Conservation (phyloP, 2,113 vertebrate species). For the Chloroceryle aenea region DNA sequence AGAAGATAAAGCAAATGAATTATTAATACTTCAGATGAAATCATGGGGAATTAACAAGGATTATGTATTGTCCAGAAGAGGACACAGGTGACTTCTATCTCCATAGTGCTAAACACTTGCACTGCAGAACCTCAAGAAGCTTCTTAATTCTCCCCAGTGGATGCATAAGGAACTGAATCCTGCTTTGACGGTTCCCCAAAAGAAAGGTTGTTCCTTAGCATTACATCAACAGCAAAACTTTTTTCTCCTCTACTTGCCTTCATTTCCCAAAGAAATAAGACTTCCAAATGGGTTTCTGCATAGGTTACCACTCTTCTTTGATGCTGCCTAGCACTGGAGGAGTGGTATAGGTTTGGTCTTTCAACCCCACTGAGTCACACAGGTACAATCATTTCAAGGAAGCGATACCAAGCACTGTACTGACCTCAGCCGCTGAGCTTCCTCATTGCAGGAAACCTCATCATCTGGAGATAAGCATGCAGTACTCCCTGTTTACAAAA, state of each 20-base stretch:
- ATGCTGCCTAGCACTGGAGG: not conserved
- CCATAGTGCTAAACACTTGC: not conserved
- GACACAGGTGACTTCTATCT: not conserved
- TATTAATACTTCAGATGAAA: not conserved
- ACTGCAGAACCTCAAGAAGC: accelerated
- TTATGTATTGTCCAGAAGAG: not conserved
- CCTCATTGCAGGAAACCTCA: not conserved
- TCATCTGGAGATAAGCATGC: not conserved
- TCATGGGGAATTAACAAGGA: not conserved
- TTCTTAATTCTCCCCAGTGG: not conserved
- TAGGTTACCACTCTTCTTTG: not conserved
- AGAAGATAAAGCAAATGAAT: not conserved
- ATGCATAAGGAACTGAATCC: not conserved
- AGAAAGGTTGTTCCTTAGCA: not conserved
- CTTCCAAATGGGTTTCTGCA: not conserved
- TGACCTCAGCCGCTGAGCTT: not conserved
- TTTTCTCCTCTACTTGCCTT: not conserved
- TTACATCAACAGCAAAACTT: not conserved
- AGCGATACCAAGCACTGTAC: not conserved
- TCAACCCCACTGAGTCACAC: not conserved
- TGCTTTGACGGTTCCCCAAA: not conserved
- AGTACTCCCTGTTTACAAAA: not conserved
- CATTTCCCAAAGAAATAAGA: not conserved
- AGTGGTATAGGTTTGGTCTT: not conserved
- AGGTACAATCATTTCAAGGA: not conserved